These are phyloP conservation scores for Alectoris magna DNA, from an alignment of 2,797 vertebrate genomes.

Conservation along the genomic window DNA sequence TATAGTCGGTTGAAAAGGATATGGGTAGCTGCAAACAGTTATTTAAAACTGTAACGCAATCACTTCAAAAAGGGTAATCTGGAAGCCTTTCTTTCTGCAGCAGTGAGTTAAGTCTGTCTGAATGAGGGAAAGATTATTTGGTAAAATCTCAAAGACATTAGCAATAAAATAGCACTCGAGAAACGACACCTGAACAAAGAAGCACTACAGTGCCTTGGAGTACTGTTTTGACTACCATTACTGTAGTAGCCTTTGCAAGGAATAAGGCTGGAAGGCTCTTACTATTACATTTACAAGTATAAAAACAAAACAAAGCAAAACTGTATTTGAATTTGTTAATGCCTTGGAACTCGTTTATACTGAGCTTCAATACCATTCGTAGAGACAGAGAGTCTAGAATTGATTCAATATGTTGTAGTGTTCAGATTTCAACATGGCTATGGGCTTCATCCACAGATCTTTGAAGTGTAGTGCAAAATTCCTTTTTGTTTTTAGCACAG, in stretches of 20 bases:
- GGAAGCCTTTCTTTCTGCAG: conserved; percentile 45
- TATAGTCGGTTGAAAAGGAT: conserved; percentile 46
- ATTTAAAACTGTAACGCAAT: conserved; percentile 49
- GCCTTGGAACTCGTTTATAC: neutral
- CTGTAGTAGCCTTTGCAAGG: neutral
- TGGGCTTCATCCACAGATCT: neutral
- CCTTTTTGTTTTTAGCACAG: neutral
- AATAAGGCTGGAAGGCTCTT: neutral
- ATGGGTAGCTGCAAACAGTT: conserved; percentile 56
- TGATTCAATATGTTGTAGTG: neutral
- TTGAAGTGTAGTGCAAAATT: neutral
- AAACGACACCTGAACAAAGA: neutral
- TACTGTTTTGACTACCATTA: neutral
- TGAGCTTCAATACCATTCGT: neutral
- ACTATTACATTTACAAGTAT: neutral
- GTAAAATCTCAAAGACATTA: neutral
- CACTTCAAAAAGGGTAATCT: conserved; percentile 33
- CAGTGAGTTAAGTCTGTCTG: neutral
- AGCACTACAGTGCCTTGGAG: neutral
- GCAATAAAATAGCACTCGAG: neutral
- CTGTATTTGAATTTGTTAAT: neutral
- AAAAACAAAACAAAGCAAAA: neutral
- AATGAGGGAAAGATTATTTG: conserved; percentile 5
- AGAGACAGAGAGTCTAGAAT: neutral
- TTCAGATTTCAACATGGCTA: fast-evolving